A percentile compares a stretch with the other conserved stretches of the same genome.
Conservation (phyloP, 1,140 invertebrate species). For the Lepidostoma basale region DNA sequence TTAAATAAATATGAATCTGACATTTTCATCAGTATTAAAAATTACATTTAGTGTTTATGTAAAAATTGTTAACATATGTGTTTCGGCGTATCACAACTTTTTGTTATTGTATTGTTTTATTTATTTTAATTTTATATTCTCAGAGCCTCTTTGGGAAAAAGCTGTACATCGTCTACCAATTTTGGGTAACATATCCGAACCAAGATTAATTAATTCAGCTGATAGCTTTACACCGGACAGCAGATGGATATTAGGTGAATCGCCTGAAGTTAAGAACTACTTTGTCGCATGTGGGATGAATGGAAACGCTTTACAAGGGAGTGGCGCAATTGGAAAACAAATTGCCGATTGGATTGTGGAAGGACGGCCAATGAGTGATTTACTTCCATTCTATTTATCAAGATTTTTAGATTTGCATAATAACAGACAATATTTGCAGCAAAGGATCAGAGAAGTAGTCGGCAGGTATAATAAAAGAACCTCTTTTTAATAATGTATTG, state of each 20-base stretch:
- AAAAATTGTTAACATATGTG: no score
- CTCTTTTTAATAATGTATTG: not conserved
- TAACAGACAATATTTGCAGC: conserved; percentile 75
- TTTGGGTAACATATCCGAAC: conserved; percentile 62
- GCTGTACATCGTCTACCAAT: conserved; percentile 71
- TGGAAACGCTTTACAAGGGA: conserved; percentile 68
- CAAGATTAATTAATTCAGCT: conserved; percentile 70
- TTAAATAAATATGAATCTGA: no score
- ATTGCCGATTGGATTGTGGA: conserved; percentile 78
- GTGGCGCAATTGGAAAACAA: conserved; percentile 77
- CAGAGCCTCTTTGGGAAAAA: conserved; percentile 64
- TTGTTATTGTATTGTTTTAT: not conserved
- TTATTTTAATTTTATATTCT: no score
- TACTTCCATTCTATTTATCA: conserved; percentile 72
- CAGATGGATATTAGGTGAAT: conserved; percentile 73
- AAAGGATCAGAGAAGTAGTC: conserved; percentile 76
- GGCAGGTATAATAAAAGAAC: conserved; percentile 63
- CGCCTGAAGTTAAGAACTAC: conserved; percentile 78
- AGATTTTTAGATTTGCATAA: conserved; percentile 84
- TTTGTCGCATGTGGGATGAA: conserved; percentile 80
- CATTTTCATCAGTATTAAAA: no score
- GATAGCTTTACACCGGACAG: conserved; percentile 82
- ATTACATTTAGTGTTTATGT: no score
- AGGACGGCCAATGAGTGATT: conserved; percentile 67
- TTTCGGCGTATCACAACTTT: not conserved